Evolutionary conservation across 2,888 invertebrate genomes (phyloP).

Genomic region (Neria commutata): DNA sequence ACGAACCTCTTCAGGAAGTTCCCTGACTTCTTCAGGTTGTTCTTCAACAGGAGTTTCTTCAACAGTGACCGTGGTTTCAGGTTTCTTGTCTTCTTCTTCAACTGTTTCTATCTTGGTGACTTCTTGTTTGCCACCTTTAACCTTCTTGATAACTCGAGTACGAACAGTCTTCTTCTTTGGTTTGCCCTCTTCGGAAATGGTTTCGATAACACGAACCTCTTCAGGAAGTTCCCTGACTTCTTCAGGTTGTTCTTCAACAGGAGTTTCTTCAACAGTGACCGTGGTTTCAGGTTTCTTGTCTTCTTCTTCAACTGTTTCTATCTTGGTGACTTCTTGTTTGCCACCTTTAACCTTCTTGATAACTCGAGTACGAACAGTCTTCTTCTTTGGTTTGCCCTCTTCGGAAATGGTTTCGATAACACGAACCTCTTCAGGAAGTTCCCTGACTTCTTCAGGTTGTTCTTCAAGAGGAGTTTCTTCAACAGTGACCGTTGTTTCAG

Average conservation of each 20-base stretch:
- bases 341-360: constrained; percentile 20
- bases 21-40: constrained; percentile 27
- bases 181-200: constrained; percentile 19
- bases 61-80: constrained; percentile 20
- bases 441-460: constrained; percentile 9
- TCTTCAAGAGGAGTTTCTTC: constrained; percentile 21
- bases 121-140: constrained; percentile 23
- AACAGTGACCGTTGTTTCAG: constrained; percentile 21
- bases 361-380: constrained; percentile 16
- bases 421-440: constrained; percentile 23
- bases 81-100: constrained; percentile 23
- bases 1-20: constrained; percentile 38
- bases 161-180: constrained; percentile 19
- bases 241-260: constrained; percentile 15
- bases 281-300: constrained; percentile 21
- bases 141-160: constrained; percentile 20
- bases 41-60: constrained; percentile 26
- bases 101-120: constrained; percentile 23
- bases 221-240: constrained; percentile 18
- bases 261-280: constrained; percentile 22
- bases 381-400: constrained; percentile 21
- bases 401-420: constrained; percentile 19
- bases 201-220: constrained; percentile 19
- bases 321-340: constrained; percentile 24
- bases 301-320: constrained; percentile 22